Evolutionary conservation across 2,113 vertebrate species (phyloP).

Genomic region (Egretta garzetta): DNA sequence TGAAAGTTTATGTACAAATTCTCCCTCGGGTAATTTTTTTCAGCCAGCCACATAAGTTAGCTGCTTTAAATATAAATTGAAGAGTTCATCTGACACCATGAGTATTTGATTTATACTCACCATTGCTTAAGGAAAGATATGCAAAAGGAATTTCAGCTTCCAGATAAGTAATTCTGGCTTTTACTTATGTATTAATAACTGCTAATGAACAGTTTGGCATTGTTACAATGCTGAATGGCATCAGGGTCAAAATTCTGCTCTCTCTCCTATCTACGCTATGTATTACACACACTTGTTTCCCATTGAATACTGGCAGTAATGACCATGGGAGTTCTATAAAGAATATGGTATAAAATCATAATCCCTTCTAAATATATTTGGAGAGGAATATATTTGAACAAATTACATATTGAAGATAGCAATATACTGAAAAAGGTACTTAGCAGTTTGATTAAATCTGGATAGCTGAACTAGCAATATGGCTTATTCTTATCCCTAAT

Average conservation of each 20-base stretch:
- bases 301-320: not conserved
- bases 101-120: not conserved
- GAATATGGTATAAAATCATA: not conserved
- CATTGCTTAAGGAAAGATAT: not conserved
- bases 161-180: not conserved
- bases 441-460: constrained; percentile 34
- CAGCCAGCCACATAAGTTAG: not conserved
- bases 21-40: not conserved
- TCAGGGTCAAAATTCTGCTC: not conserved
- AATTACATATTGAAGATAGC: not conserved
- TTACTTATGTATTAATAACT: not conserved
- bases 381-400: constrained; percentile 24
- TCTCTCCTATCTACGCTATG: not conserved
- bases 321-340: not conserved
- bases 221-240: not conserved
- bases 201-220: not conserved
- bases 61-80: not conserved
- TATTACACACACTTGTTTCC: not conserved
- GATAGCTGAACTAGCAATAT: not conserved
- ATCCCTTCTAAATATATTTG: constrained; percentile 13
- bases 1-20: not conserved
- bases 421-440: constrained; percentile 49
- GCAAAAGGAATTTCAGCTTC: not conserved
- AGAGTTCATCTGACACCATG: not conserved
- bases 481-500: constrained; percentile 1